These are phyloP conservation scores for Blastobasis lacticolella DNA, from an alignment of 2,888 invertebrate genomes.

Conservation along the genomic window DNA sequence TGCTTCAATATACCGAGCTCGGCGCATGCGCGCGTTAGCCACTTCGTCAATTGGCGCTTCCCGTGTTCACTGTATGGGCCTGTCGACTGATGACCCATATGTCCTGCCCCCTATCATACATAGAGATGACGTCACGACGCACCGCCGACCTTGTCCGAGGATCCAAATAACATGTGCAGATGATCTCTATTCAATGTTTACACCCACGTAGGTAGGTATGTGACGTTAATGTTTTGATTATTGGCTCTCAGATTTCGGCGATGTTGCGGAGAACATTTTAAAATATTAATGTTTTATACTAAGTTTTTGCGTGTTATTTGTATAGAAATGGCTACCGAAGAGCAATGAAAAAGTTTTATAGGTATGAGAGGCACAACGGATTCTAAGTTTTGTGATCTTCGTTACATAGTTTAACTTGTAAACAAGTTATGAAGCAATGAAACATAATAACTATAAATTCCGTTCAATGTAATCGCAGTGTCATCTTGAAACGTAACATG, in stretches of 20 bases:
- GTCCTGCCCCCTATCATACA: constrained; percentile 42
- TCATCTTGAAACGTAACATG: constrained; percentile 3
- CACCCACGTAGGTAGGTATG: constrained; percentile 27
- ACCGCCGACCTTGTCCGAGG: constrained; percentile 51
- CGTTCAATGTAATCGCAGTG: constrained; percentile 1
- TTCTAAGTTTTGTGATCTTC: no score
- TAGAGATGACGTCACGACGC: constrained; percentile 48
- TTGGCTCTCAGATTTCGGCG: no score
- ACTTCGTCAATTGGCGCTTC: constrained; percentile 60
- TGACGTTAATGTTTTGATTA: no score
- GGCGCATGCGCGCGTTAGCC: constrained; percentile 23
- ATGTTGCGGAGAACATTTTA: no score
- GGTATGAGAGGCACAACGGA: no score
- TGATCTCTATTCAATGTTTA: constrained; percentile 45
- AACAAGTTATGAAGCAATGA: no score
- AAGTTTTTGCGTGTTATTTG: no score
- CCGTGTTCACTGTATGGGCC: constrained; percentile 29
- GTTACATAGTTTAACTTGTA: no score
- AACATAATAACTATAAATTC: no score
- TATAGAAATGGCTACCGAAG: no score
- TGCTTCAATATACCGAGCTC: constrained; percentile 2
- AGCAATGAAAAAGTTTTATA: no score
- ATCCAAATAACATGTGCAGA: constrained; percentile 35
- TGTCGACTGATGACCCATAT: constrained; percentile 41
- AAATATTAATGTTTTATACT: no score